These are phyloP conservation scores for Trochalopteron elliotii DNA, from an alignment of 2,113 vertebrate genomes.

Conservation along the genomic window DNA sequence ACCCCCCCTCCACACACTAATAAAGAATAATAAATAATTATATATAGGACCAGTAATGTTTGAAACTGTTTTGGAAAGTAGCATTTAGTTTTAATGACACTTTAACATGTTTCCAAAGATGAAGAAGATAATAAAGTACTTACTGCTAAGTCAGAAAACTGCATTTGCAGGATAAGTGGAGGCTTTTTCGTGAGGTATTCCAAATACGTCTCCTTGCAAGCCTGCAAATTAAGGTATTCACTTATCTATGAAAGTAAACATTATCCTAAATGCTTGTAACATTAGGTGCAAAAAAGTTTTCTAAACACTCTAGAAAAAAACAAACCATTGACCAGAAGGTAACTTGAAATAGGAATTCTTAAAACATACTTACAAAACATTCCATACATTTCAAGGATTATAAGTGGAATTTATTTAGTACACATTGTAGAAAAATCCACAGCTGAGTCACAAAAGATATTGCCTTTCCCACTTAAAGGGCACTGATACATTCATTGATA, in stretches of 20 bases:
- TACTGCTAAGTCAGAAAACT: not conserved
- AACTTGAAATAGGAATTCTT: not conserved
- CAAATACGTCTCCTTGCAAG: not conserved
- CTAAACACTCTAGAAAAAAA: not conserved
- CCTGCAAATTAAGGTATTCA: not conserved
- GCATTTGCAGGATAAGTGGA: not conserved
- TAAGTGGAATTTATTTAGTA: not conserved
- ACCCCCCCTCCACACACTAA: fast-evolving
- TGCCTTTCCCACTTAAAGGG: not conserved
- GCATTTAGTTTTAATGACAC: not conserved
- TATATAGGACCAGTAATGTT: not conserved
- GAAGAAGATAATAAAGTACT: not conserved
- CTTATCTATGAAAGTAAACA: slow-evolving; percentile 22
- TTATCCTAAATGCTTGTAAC: not conserved
- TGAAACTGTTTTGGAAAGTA: not conserved
- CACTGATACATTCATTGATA: not conserved
- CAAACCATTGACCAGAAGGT: not conserved
- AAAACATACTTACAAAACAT: not conserved
- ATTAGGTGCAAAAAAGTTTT: not conserved
- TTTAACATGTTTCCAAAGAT: not conserved
- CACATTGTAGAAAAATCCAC: not conserved
- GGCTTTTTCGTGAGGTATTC: not conserved
- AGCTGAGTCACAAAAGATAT: not conserved
- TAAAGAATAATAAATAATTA: not conserved
- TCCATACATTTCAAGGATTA: slow-evolving; percentile 26